Evolutionary conservation across 2,888 invertebrate species (phyloP).

Genomic region (Electrophaes corylata): DNA sequence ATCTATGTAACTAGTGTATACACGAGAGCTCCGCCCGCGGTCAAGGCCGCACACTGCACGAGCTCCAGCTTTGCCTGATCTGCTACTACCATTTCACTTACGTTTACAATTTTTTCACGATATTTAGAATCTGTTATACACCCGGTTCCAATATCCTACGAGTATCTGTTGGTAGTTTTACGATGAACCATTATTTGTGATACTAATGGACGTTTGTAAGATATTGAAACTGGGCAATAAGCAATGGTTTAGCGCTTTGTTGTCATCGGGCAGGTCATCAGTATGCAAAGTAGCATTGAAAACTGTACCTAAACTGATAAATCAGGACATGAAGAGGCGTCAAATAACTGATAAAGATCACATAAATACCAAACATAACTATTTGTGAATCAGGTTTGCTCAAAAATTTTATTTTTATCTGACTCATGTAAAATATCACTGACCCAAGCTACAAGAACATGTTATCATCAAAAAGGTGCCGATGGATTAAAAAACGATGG

Average conservation of each 20-base stretch:
- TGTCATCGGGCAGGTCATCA: background rate
- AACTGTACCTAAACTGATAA: conserved; percentile 13
- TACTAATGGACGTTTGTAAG: too few species aligned
- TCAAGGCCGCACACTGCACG: conserved; percentile 67
- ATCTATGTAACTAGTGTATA: conserved; percentile 49
- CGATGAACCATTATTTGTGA: too few species aligned
- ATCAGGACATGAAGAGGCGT: conserved; percentile 31
- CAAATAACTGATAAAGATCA: conserved; percentile 34
- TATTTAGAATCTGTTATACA: background rate
- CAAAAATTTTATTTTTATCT: conserved; percentile 38
- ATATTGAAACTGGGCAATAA: too few species aligned
- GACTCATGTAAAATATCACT: conserved; percentile 40
- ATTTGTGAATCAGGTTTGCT: conserved; percentile 28
- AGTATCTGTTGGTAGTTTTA: too few species aligned
- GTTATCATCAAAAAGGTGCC: conserved; percentile 16
- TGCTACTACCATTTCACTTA: conserved; percentile 14
- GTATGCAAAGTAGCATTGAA: conserved; percentile 11
- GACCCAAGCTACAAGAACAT: conserved; percentile 5
- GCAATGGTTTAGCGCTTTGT: conserved; percentile 1
- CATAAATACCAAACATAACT: conserved; percentile 34
- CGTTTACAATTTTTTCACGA: conserved; percentile 5
- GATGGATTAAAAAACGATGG: background rate
- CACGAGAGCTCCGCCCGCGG: conserved; percentile 58
- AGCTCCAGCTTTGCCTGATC: conserved; percentile 44
- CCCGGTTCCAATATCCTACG: too few species aligned